These are phyloP conservation scores for Byasa hedistus DNA, from an alignment of 2,888 invertebrate species.

Conservation along the genomic window DNA sequence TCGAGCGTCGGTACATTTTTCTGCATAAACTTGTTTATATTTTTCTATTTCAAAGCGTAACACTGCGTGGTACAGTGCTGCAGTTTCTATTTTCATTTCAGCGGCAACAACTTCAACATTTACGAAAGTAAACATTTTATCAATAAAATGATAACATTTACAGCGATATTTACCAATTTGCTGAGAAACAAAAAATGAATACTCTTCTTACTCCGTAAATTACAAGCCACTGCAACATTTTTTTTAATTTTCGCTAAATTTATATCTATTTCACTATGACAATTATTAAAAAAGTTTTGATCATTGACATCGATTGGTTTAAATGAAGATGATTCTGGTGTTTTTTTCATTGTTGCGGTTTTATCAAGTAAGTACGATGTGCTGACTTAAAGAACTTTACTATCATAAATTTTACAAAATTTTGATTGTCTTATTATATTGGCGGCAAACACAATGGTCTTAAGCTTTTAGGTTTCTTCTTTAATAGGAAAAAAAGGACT, in stretches of 20 bases:
- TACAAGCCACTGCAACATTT: constrained; percentile 45
- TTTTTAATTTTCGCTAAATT: constrained; percentile 54
- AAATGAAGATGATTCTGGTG: constrained; percentile 24
- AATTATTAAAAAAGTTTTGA: constrained; percentile 49
- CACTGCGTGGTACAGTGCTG: constrained; percentile 54
- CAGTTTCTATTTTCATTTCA: constrained; percentile 58
- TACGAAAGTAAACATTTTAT: neutral
- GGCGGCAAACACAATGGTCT: too few species aligned
- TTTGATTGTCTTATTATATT: neutral
- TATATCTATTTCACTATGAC: constrained; percentile 50
- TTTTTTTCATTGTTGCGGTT: constrained; percentile 15
- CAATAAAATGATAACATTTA: neutral
- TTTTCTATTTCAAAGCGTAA: constrained; percentile 49
- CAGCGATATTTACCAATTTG: neutral
- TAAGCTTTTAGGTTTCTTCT: too few species aligned
- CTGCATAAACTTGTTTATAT: constrained; percentile 32
- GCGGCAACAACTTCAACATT: constrained; percentile 33
- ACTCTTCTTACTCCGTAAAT: constrained; percentile 52
- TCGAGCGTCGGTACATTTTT: neutral
- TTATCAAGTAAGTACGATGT: neutral
- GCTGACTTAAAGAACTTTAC: neutral
- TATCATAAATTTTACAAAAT: neutral
- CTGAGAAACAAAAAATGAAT: neutral
- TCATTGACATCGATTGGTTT: constrained; percentile 50
- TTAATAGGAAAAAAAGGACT: too few species aligned